Evolutionary conservation across 2,888 invertebrate species (phyloP), one percentile per base, ranked within the genome.

Genomic region (Pharmacophagus antenor): DNA sequence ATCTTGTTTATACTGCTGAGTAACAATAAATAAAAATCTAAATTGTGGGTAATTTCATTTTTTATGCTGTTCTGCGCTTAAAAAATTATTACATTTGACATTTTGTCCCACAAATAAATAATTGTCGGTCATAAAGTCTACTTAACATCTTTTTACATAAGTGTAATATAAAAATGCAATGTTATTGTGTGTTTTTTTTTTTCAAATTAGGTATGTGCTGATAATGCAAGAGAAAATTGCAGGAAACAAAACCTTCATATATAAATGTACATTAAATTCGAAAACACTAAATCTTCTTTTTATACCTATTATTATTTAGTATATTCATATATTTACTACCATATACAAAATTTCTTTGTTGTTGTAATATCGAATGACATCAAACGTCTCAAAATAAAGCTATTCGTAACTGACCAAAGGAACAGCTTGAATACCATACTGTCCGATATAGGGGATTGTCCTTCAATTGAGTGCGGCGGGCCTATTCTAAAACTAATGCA

Each of bases 391-490:
- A 10, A 0, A 37, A 15, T 37, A 5, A 37, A 15, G n/a, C 3
- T 6, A n/a, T 5, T 15, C 5, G n/a, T 3, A 0, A 27, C 8
- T n/a, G n/a, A 37, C 37, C 6, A 3, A 37, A 3, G 4, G 15
- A 15, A 37, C 37, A 37, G 37, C 37, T n/a, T 31, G 37, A 37
- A 10, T 37, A 21, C 65, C 69, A 67, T 62, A 62, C 64, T 56
- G 56, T 23, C 55, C 72, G 76, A 70, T 71, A 71, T 72, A 70
- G 72, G 77, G 80, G 77, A 81, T 80, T 78, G 73, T 75, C 71
- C 67, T 65, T 75, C 77, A 78, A 82, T 82, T 82, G 82, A 79
- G 82, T 68, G 63, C 77, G 80, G 72, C 79, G 80, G 79, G 74
- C 73, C 77, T 78, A 70, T 71, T 79, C 80, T 79, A 74, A 70